These are phyloP conservation scores for Holocentrus rufus DNA, from an alignment of 2,797 vertebrate genomes.

Conservation along the genomic window DNA sequence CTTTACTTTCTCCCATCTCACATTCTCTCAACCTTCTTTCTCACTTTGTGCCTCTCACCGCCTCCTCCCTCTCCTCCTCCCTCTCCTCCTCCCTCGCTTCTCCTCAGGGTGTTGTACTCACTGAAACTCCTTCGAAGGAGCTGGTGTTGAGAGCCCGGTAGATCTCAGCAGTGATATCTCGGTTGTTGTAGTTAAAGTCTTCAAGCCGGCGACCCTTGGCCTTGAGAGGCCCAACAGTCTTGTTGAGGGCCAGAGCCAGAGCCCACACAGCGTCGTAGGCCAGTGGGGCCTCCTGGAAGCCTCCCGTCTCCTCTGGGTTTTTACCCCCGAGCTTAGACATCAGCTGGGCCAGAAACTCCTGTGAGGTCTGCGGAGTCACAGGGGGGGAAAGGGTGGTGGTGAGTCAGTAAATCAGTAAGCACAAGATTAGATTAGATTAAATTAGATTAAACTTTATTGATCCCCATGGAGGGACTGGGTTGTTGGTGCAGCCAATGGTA, in stretches of 20 bases:
- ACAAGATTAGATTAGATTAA: too few relatives aligned
- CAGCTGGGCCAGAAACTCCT: conserved; percentile 91
- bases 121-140: conserved; percentile 93
- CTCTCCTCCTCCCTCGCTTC: neutral
- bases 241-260: conserved; percentile 91
- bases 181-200: conserved; percentile 95
- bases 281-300: conserved; percentile 92
- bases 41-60: neutral
- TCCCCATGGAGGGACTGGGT: too few relatives aligned
- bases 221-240: conserved; percentile 87
- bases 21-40: neutral
- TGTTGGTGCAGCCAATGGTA: too few relatives aligned
- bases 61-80: neutral
- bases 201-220: conserved; percentile 86
- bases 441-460: too few relatives aligned
- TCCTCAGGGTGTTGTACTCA: conserved; percentile 62
- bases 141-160: conserved; percentile 95
- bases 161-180: conserved; percentile 90
- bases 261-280: conserved; percentile 96
- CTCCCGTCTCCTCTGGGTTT: conserved; percentile 90
- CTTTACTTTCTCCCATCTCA: neutral
- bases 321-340: conserved; percentile 88
- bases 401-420: too few relatives aligned
- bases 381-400: too few relatives aligned
- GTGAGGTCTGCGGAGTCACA: conserved; percentile 83